Conservation (phyloP, 2,113 vertebrate genomes). For the Guaruba guarouba region DNA sequence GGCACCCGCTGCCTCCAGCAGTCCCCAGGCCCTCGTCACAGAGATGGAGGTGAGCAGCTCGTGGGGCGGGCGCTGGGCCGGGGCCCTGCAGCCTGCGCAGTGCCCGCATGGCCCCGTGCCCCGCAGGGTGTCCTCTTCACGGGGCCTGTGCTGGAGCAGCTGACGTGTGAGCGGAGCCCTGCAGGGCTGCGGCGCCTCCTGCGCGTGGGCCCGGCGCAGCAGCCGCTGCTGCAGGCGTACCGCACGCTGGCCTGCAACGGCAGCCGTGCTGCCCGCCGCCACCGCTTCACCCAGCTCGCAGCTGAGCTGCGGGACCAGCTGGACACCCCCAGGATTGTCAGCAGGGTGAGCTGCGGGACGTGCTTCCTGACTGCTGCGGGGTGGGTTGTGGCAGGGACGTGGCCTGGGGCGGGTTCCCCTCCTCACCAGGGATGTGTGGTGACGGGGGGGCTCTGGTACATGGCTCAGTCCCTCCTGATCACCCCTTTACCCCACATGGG, state of each 20-base stretch:
- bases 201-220: conserved; percentile 68
- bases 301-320: conserved; percentile 83
- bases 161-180: conserved; percentile 78
- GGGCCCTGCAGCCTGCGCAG: accelerated
- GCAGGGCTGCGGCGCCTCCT: conserved; percentile 78
- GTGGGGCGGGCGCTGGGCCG: accelerated
- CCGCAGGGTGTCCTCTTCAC: conserved; percentile 80
- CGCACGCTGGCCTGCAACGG: conserved; percentile 71
- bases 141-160: conserved; percentile 77
- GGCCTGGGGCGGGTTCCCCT: not conserved
- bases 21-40: conserved; percentile 63
- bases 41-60: conserved; percentile 78
- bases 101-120: not conserved
- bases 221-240: conserved; percentile 72
- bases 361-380: accelerated
- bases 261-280: conserved; percentile 53
- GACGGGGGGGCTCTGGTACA: not conserved
- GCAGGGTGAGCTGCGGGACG: conserved; percentile 70
- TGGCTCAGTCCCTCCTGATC: not conserved
- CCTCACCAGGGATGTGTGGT: not conserved
- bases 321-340: conserved; percentile 75
- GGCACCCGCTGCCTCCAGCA: conserved; percentile 30
- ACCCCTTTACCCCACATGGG: not conserved
- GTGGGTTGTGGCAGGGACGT: not conserved
- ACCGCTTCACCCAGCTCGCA: conserved; percentile 81